A percentile compares a stretch with the other conserved stretches of the same genome.
Evolutionary conservation across 2,888 invertebrate species (phyloP).

Genomic region (Cinara cedri): DNA sequence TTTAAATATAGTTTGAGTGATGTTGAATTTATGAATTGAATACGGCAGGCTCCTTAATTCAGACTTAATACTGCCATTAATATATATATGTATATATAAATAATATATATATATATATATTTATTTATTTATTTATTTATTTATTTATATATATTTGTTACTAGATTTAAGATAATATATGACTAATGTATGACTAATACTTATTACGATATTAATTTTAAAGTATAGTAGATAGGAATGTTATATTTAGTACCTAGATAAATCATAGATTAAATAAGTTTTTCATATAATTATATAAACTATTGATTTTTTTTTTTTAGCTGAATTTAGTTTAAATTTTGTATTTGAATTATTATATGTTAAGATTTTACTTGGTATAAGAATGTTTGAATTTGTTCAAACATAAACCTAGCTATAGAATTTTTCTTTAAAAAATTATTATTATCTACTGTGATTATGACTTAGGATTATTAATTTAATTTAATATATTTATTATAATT

Average conservation of each 20-base stretch:
- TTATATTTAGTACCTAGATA: conserved; percentile 12
- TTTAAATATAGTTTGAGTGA: conserved; percentile 28
- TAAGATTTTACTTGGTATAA: conserved; percentile 28
- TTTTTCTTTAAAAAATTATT: conserved; percentile 38
- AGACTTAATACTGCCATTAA: conserved; percentile 52
- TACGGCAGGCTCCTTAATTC: conserved; percentile 26
- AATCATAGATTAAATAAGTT: neutral
- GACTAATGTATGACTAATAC: conserved; percentile 31
- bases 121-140: too few relatives aligned
- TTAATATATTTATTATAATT: conserved; percentile 29
- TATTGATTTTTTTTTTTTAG: neutral
- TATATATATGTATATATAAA: too few relatives aligned
- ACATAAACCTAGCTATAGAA: conserved; percentile 15
- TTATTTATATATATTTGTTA: conserved; percentile 52
- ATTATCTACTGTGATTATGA: conserved; percentile 51
- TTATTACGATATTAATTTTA: conserved; percentile 34
- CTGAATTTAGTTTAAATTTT: conserved; percentile 6
- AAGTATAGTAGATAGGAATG: neutral
- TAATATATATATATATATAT: too few relatives aligned
- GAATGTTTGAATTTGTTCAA: conserved; percentile 20
- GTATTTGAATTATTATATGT: conserved; percentile 44
- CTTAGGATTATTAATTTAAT: conserved; percentile 40
- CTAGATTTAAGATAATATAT: conserved; percentile 43
- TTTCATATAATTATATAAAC: neutral
- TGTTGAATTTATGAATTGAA: conserved; percentile 35